Evolutionary conservation across 2,797 vertebrate species (phyloP), one percentile per base, ranked within the genome.

Genomic region (Decapterus maruadsi): DNA sequence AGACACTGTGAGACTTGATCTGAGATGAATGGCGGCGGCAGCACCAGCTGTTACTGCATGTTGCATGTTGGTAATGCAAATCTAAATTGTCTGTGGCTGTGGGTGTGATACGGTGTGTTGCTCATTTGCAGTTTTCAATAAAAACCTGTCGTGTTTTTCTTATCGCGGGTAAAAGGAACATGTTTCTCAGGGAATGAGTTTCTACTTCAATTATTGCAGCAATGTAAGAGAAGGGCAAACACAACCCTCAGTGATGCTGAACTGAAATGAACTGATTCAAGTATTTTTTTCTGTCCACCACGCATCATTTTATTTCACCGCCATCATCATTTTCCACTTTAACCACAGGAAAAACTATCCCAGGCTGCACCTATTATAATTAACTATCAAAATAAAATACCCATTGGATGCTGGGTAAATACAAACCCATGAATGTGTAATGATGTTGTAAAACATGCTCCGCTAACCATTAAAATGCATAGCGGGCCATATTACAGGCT

Each of bases 401-500:
- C 68, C 55, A 56, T 22, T 57, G 61, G 59, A 71, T 42, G 29
- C 53, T 67, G 42, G 38, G 85, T 68, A 74, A 83, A 85, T 72
- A 57, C 70, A 59, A 82, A 79, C 43, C 76, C 63, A 70, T 75
- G 55, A 81, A 77, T 68, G 72, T 85, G 80, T 85, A 87, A 82
- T 66, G 76, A 75, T 77, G 80, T 83, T 88, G 78, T 87, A 87
- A 84, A 91, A 89, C 80, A 87, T 76, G 79, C 66, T 53, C 45
- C 13, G 6, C 38, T 40, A 22, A 70, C 81, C 87, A 80, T 77
- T 75, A 60, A 82, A 90, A 80, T 75, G 69, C 83, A 83, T 73
- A 77, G 56, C 59, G 31, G 83, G 64, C 85, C 90, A 91, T 85
- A 92, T 90, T 64, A 90, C 73, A 89, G 83, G 61, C 77, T 1